Evolutionary conservation across 1,140 invertebrate genomes (phyloP).

Genomic region (Idris sp.): DNA sequence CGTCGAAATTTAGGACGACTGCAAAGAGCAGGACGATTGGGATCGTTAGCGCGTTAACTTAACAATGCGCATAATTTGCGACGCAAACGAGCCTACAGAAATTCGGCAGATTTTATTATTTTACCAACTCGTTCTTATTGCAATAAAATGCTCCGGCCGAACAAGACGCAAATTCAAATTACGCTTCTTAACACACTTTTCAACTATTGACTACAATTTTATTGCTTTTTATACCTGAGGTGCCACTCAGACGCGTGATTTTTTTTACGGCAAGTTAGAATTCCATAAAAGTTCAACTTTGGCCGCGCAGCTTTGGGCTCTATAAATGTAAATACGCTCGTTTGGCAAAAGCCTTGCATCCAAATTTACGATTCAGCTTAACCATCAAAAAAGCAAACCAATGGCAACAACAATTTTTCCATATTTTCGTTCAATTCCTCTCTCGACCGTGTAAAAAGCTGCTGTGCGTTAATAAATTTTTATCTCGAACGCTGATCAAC

Average conservation of each 20-base stretch:
- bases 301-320: constrained; percentile 5
- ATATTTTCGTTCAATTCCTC: constrained; percentile 9
- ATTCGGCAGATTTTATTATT: constrained; percentile 48
- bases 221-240: constrained; percentile 48
- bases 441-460: neutral
- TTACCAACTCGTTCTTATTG: constrained; percentile 47
- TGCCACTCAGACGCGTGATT: constrained; percentile 6
- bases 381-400: neutral
- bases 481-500: constrained; percentile 37
- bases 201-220: constrained; percentile 53
- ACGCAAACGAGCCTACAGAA: constrained; percentile 37
- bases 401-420: constrained; percentile 7
- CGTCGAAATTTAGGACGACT: constrained; percentile 35
- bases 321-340: constrained; percentile 35
- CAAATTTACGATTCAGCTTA: constrained; percentile 19
- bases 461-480: constrained; percentile 42
- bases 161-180: constrained; percentile 44
- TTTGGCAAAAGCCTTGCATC: neutral
- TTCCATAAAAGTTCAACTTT: constrained; percentile 46
- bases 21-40: constrained; percentile 7
- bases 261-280: constrained; percentile 45
- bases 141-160: constrained; percentile 38
- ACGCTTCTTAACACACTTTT: constrained; percentile 46
- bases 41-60: constrained; percentile 36
- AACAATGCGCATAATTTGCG: constrained; percentile 51